A percentile compares a stretch with the other conserved stretches of the same genome.
Evolutionary conservation across 1,140 invertebrate species (phyloP).

Genomic region (Eulimnadia texana): DNA sequence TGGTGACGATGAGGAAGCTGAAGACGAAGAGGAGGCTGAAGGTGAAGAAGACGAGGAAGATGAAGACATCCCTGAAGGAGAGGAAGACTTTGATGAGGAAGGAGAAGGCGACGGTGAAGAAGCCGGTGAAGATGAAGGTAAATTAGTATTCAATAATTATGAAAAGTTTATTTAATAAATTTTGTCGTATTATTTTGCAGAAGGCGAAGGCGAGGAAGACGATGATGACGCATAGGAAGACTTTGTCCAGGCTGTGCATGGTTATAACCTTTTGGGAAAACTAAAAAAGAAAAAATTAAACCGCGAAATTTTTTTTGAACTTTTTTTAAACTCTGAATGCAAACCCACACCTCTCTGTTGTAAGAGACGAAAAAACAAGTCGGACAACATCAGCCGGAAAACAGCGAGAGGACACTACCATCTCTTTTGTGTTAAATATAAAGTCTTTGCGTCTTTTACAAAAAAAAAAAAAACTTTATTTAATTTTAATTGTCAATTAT

Average conservation of each 20-base stretch:
- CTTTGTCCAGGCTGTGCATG: conserved; percentile 6
- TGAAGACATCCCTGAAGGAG: conserved; percentile 17
- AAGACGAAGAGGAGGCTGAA: conserved; percentile 16
- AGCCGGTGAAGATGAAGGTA: conserved; percentile 9
- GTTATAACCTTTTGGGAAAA: neutral
- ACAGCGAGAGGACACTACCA: neutral
- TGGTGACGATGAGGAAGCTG: conserved; percentile 17
- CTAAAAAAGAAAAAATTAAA: neutral
- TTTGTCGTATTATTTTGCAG: neutral
- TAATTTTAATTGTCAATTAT: too few species aligned
- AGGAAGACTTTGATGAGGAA: conserved; percentile 18
- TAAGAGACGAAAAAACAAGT: neutral
- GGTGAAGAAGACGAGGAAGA: conserved; percentile 18
- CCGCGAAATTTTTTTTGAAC: neutral
- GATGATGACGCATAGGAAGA: conserved; percentile 15
- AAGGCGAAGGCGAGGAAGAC: conserved; percentile 14
- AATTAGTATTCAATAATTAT: neutral
- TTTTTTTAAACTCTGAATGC: conserved; percentile 3
- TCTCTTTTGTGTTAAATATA: neutral
- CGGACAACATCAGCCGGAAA: neutral
- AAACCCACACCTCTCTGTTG: conserved; percentile 2
- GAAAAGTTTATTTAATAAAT: neutral
- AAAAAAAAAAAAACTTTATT: too few species aligned
- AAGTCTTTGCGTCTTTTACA: neutral
- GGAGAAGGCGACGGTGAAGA: conserved; percentile 16